Percentiles rank a stretch among this genome's conserved stretches.
These are phyloP conservation scores for Drosophila pallidifrons DNA, from an alignment of 1,140 invertebrate genomes.

Conservation along the genomic window DNA sequence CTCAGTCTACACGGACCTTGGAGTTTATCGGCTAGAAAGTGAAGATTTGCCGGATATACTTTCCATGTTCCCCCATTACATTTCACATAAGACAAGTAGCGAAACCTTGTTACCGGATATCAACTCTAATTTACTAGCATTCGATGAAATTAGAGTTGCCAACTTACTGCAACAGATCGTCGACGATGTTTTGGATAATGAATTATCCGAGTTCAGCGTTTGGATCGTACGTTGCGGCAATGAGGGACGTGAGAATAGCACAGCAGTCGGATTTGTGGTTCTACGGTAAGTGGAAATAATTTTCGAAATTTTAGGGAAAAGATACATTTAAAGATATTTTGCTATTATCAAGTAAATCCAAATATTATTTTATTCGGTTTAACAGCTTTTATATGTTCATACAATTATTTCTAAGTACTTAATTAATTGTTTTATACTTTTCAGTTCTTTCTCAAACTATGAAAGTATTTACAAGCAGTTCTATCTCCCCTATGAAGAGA, in stretches of 20 bases:
- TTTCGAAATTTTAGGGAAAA: not conserved
- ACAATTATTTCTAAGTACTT: too few relatives aligned
- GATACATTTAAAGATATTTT: too few relatives aligned
- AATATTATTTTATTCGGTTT: too few relatives aligned
- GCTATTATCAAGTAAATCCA: too few relatives aligned
- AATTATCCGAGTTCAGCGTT: slow-evolving; percentile 34
- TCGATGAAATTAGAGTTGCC: not conserved
- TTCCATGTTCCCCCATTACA: slow-evolving; percentile 12
- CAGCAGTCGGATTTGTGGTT: slow-evolving; percentile 58
- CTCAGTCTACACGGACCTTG: slow-evolving; percentile 57
- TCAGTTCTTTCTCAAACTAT: slow-evolving; percentile 52
- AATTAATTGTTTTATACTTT: not conserved
- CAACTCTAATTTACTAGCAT: too few relatives aligned
- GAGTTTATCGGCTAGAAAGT: slow-evolving; percentile 27
- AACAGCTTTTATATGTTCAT: too few relatives aligned
- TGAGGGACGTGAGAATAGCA: slow-evolving; percentile 13
- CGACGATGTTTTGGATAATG: slow-evolving; percentile 25
- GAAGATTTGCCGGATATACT: slow-evolving; percentile 38
- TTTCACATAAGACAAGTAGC: not conserved
- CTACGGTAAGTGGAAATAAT: slow-evolving; percentile 39
- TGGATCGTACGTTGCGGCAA: slow-evolving; percentile 53
- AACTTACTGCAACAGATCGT: slow-evolving; percentile 23
- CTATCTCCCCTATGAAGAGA: slow-evolving; percentile 46
- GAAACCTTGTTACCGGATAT: not conserved
- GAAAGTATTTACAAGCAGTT: slow-evolving; percentile 41